Conservation (phyloP, 2,113 vertebrate genomes). For the Panthera uncia region DNA sequence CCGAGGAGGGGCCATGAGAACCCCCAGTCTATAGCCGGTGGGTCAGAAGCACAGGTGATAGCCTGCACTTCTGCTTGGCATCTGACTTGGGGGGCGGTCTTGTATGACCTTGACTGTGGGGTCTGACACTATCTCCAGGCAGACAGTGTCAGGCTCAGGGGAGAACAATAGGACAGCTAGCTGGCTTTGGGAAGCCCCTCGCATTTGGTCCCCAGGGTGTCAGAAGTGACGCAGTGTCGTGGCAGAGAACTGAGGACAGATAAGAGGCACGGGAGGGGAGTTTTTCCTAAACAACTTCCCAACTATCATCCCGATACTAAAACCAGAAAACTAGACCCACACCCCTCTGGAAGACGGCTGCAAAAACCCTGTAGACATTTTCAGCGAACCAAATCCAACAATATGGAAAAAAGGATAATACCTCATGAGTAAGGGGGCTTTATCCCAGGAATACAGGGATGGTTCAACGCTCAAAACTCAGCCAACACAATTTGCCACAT, state of each 20-base stretch:
- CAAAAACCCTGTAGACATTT: too few relatives aligned
- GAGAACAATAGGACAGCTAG: background rate
- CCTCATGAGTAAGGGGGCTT: accelerated
- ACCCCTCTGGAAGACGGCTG: accelerated
- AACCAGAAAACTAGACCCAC: background rate
- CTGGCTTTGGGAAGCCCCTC: background rate
- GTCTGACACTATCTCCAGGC: background rate
- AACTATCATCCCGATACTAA: background rate
- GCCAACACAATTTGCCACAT: background rate
- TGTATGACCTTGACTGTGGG: background rate
- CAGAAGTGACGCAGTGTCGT: too few relatives aligned
- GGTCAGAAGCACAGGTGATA: background rate
- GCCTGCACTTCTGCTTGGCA: too few relatives aligned
- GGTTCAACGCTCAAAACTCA: background rate
- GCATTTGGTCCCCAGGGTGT: background rate
- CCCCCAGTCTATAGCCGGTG: background rate
- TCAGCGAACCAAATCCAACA: background rate
- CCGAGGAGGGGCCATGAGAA: background rate
- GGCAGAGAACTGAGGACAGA: background rate
- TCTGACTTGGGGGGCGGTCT: background rate
- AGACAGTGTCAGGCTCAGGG: too few relatives aligned
- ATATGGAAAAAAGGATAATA: background rate
- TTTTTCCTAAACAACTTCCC: background rate
- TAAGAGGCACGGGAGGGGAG: too few relatives aligned
- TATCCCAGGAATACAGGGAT: background rate